Conservation (phyloP, 2,888 invertebrate species). For the Octodonta nipae region DNA sequence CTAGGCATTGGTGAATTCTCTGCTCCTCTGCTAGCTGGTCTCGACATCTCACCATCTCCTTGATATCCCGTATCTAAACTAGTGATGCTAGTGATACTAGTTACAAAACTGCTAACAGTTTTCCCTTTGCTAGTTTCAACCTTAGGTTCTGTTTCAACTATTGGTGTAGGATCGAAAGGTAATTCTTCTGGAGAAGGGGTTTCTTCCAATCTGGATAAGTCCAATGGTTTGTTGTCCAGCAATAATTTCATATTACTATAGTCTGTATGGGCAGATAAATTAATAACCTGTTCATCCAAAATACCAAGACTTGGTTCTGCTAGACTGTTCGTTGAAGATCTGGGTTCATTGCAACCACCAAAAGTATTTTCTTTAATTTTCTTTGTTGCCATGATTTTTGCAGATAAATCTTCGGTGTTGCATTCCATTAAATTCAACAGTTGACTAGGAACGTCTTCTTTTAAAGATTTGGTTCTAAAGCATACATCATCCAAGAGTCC, state of each 20-base stretch:
- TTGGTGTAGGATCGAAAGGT: conserved; percentile 60
- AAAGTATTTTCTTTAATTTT: too few relatives aligned
- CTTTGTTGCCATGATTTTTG: too few relatives aligned
- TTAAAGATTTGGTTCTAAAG: too few relatives aligned
- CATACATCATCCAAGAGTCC: too few relatives aligned
- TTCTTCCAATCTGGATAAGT: conserved; percentile 49
- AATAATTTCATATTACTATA: conserved; percentile 46
- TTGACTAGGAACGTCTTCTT: too few relatives aligned
- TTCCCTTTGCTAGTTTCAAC: conserved; percentile 47
- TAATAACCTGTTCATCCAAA: conserved; percentile 47
- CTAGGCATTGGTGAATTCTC: conserved; percentile 54
- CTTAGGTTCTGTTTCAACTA: conserved; percentile 39
- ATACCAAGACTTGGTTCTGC: conserved; percentile 33
- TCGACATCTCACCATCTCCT: conserved; percentile 80
- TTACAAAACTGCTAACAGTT: conserved; percentile 65
- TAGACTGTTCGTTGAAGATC: conserved; percentile 22
- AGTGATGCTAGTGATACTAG: conserved; percentile 79
- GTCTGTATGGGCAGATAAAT: conserved; percentile 37
- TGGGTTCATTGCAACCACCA: too few relatives aligned
- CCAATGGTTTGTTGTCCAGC: conserved; percentile 35
- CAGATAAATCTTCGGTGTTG: too few relatives aligned
- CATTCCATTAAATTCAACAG: too few relatives aligned
- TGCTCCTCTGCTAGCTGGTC: conserved; percentile 70
- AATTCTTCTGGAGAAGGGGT: conserved; percentile 77
- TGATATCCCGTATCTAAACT: conserved; percentile 90